Base-by-base conservation (phyloP, 2,797 vertebrate species). In the Takifugu rubripes region DNA sequence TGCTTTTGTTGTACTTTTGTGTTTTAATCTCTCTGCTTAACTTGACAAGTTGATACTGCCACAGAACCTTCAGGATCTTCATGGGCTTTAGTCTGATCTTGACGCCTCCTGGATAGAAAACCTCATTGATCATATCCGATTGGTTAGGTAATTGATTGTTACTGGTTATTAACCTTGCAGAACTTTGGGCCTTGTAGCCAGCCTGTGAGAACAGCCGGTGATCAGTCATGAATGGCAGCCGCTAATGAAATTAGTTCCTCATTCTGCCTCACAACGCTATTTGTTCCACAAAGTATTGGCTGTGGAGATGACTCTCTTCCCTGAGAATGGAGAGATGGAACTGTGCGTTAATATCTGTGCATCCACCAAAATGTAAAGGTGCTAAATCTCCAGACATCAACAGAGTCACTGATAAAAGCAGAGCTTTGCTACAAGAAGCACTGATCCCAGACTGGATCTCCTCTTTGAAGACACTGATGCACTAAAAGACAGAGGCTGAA, bases 161-260 rank as follows among this genome's bases (percentile, higher is more conserved):
- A 89, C 90, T 91, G 89, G 86, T 89, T 91, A 91, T 91, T 92
- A 92, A 92, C 89, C 90, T 89, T 81, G 50, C 66, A 81, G 88
- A 92, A 86, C 90, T 87, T 82, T 86, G 81, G 86, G 82, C 87
- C 86, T 70, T 62, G 74, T 81, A 68, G 72, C 75, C 66, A 66
- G 74, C 71, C 68, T 75, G 63, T 63, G 80, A 85, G 77, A 86
- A 88, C 87, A 86, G 82, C 61, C 79, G 86, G 88, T 87, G 91
- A 92, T 92, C 90, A 92, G 86, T 90, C 89, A 91, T 86, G 84
- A 92, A 86, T 90, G 88, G 89, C 88, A 90, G 85, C 77, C 71
- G 53, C 88, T 92, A 91, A 92, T 91, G 88, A 91, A 91, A 92
- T 92, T 88, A 91, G 88, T 90, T 91, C 87, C 87, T 88, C 81